Conservation (phyloP, 2,797 vertebrate species). For the Pteronotus mesoamericanus region DNA sequence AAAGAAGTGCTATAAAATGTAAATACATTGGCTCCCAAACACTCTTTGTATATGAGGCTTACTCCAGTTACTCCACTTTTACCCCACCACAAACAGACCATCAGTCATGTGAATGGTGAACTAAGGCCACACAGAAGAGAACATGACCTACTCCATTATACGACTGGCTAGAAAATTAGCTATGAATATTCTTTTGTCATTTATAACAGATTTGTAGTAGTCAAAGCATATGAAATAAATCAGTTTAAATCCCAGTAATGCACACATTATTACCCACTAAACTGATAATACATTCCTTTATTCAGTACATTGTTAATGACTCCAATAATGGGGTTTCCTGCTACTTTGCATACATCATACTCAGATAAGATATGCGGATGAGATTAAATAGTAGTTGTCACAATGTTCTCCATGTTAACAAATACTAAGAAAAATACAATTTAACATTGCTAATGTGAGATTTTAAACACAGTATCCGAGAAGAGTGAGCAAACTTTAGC, state of each 20-base stretch:
- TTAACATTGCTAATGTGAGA: background rate
- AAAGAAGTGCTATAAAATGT: background rate
- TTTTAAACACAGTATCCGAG: background rate
- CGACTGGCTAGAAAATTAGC: background rate
- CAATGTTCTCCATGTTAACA: conserved; percentile 44
- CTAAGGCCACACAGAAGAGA: background rate
- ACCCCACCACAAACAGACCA: background rate
- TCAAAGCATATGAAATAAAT: conserved; percentile 6
- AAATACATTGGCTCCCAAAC: background rate
- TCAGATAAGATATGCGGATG: background rate
- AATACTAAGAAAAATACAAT: conserved; percentile 37
- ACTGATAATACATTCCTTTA: background rate
- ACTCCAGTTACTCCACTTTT: background rate
- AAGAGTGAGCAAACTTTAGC: background rate
- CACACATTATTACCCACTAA: background rate
- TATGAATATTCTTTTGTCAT: background rate
- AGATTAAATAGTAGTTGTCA: conserved; percentile 31
- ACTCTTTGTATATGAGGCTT: background rate
- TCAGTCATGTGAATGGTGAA: background rate
- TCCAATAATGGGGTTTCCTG: conserved; percentile 19
- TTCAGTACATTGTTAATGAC: conserved; percentile 27
- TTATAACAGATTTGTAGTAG: conserved; percentile 10
- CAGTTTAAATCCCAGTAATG: background rate
- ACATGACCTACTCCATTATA: background rate
- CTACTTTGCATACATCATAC: conserved; percentile 26